Percentiles rank a stretch among this genome's conserved stretches.
Evolutionary conservation across 2,113 vertebrate genomes (phyloP).

Genomic region (Todiramphus saurophagus): DNA sequence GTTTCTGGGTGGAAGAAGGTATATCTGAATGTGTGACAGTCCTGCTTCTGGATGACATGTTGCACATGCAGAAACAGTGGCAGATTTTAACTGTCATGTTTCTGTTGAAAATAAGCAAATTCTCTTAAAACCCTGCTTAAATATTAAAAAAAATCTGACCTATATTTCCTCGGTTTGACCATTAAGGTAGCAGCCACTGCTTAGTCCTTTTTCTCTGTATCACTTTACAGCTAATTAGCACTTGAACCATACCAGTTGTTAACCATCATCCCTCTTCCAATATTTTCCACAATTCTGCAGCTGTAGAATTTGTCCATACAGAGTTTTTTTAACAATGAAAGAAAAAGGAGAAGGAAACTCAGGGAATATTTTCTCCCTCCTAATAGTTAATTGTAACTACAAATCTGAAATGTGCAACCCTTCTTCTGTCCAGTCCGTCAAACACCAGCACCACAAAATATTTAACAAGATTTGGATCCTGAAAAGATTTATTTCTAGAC

Average conservation of each 20-base stretch:
- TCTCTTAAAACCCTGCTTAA: background rate
- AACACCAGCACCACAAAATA: conserved; percentile 20
- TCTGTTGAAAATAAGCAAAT: background rate
- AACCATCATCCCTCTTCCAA: background rate
- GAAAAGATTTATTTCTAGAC: conserved; percentile 35
- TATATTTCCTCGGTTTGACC: background rate
- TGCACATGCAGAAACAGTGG: background rate
- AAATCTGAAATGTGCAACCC: background rate
- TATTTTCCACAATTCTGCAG: background rate
- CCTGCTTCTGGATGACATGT: background rate
- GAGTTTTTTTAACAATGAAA: background rate
- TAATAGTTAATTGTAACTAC: background rate
- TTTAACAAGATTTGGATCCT: conserved; percentile 34
- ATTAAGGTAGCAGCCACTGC: background rate
- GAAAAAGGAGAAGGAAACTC: background rate
- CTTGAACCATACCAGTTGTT: background rate
- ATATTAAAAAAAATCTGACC: background rate
- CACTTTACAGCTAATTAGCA: background rate
- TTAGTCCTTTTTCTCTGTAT: background rate
- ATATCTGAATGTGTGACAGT: background rate
- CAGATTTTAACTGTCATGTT: background rate
- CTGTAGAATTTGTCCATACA: background rate
- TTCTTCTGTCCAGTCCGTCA: background rate
- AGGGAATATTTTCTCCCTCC: background rate
- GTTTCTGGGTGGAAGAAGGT: background rate